Percentiles rank a stretch among this genome's conserved stretches.
These are phyloP conservation scores for Hyposoter dolosus DNA, from an alignment of 2,888 invertebrate genomes.

Conservation along the genomic window DNA sequence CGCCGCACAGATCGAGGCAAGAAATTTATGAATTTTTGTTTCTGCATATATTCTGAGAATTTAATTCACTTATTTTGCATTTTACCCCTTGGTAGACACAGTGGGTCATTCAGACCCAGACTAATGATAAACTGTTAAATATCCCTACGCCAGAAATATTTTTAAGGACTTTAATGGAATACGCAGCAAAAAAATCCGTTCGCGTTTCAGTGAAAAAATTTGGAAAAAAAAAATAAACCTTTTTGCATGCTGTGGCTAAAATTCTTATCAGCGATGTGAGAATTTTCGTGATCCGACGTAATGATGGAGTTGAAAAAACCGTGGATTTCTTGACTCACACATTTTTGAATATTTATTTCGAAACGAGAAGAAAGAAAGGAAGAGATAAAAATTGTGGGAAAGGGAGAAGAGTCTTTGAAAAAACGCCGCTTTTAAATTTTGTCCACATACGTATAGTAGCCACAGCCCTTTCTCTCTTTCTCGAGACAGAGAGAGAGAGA, in stretches of 20 bases:
- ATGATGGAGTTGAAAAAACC: not conserved
- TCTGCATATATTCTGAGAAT: not conserved
- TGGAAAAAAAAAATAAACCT: not conserved
- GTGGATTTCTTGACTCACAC: not conserved
- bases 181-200: not conserved
- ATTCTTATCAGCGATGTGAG: not conserved
- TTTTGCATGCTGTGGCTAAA: not conserved
- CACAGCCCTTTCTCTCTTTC: slow-evolving; percentile 34
- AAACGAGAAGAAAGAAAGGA: not conserved
- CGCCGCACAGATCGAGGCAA: slow-evolving; percentile 44
- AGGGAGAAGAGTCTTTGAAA: slow-evolving; percentile 53
- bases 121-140: too few relatives aligned
- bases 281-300: not conserved
- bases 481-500: not conserved
- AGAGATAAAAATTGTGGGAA: slow-evolving; percentile 9
- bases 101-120: too few relatives aligned
- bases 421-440: slow-evolving; percentile 57
- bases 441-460: slow-evolving; percentile 22
- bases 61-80: too few relatives aligned
- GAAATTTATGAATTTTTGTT: slow-evolving; percentile 17
- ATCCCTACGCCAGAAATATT: too few relatives aligned
- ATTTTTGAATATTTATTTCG: slow-evolving; percentile 16
- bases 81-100: too few relatives aligned
- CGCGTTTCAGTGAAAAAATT: not conserved
- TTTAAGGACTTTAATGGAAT: too few relatives aligned